Conservation (phyloP, 2,888 invertebrate species). For the Scaptomyza cyrtandrae region DNA sequence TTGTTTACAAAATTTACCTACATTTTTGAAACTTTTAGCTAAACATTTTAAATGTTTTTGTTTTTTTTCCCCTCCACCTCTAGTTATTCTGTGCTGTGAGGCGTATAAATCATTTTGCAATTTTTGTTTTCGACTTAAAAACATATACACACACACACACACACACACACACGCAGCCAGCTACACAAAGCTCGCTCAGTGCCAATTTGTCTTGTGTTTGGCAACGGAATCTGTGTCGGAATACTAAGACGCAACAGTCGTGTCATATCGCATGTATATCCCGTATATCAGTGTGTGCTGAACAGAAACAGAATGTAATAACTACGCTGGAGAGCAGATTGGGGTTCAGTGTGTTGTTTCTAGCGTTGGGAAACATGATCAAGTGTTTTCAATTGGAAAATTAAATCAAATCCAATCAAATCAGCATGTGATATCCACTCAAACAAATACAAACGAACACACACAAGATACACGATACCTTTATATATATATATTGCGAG, state of each 20-base stretch:
- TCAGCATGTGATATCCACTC: slow-evolving; percentile 65
- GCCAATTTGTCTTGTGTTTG: slow-evolving; percentile 42
- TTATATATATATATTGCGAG: slow-evolving; percentile 35
- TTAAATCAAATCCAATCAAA: slow-evolving; percentile 82
- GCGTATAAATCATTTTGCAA: slow-evolving; percentile 51
- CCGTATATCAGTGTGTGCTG: slow-evolving; percentile 1
- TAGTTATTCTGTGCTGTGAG: slow-evolving; percentile 31
- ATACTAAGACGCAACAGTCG: slow-evolving; percentile 52
- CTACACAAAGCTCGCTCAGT: slow-evolving; percentile 13
- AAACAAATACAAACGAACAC: slow-evolving; percentile 26
- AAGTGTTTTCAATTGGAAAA: slow-evolving; percentile 82
- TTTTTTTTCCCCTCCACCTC: neutral
- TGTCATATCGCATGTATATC: slow-evolving; percentile 15
- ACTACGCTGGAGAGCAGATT: slow-evolving; percentile 11
- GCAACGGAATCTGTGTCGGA: slow-evolving; percentile 22
- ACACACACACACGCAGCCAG: neutral
- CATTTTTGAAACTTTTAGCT: slow-evolving; percentile 1
- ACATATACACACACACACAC: neutral
- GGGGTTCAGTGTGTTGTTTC: slow-evolving; percentile 42
- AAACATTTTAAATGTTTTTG: neutral
- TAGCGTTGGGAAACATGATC: slow-evolving; percentile 60
- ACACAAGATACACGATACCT: slow-evolving; percentile 32
- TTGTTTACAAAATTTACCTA: neutral
- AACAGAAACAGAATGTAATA: slow-evolving; percentile 29
- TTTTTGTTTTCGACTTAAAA: slow-evolving; percentile 21